Evolutionary conservation across 2,888 invertebrate species (phyloP), one percentile per base, ranked within the genome.

Genomic region (Synergus laeviventris): DNA sequence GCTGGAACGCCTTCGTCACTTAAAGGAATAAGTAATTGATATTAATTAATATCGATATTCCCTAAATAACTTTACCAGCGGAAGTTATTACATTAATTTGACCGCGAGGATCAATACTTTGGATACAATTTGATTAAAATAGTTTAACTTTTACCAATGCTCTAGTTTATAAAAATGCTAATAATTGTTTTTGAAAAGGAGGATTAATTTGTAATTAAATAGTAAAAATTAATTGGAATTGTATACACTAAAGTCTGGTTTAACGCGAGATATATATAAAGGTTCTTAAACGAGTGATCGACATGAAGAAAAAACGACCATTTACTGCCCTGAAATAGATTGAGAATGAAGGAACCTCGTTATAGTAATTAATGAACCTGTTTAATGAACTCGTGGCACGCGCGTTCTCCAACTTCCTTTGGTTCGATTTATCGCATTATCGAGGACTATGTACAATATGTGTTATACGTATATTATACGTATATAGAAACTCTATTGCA

Each of bases 351-450:
- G 31, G 49, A 31, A 31, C 45, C 31, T 70, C 49, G 70, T 70
- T 49, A 70, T 18, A 70, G 70, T 70, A 49, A 70, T 70, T 70
- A 70, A 49, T 54, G 31, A 70, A 36, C 49, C 70, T 36, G 49
- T 49, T 31, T 70, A 70, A 70, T 70, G 70, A 70, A 49, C 70
- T 70, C n/a, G n/a, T 70, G 49, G 70, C 70, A 70, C 70, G 49
- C 70, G 49, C 49, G 31, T 49, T 70, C 31, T 70, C 31, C n/a
- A 70, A 88, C 85, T 86, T 82, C 81, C 84, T 75, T 81, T 88
- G 88, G 89, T 88, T 89, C 89, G 89, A 89, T 89, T 90, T 89
- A 89, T 88, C 86, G 87, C 87, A 79, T 86, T 86, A 88, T 86
- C 82, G 78, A 82, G 80, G 73, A 75, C 61, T 77, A 77, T 73